phyloP scores from a whole-genome alignment of 2,113 vertebrate species.

The Ophiodon elongatus region DNA sequence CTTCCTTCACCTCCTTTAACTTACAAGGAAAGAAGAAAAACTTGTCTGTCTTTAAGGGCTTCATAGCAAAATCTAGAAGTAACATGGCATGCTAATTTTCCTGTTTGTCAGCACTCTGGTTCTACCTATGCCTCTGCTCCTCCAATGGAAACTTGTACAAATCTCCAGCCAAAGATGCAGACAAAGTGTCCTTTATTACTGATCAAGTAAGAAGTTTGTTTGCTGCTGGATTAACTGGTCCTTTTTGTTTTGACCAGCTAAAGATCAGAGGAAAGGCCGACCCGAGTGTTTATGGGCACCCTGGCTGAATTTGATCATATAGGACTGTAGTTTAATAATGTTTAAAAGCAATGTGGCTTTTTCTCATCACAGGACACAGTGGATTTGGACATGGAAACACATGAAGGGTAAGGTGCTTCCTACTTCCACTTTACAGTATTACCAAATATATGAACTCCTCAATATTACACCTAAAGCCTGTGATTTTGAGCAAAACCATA shows the following conservation, averaged over 20 bases:
- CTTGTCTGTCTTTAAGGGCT: background rate
- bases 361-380: conserved; percentile 45
- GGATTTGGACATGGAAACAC: conserved; percentile 56
- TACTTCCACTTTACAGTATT: background rate
- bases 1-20: background rate
- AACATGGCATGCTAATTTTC: background rate
- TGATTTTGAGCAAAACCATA: background rate
- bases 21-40: background rate
- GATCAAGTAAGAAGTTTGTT: conserved; percentile 72
- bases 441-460: background rate
- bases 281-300: background rate
- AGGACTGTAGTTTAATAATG: background rate
- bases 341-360: background rate
- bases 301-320: background rate
- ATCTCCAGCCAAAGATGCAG: conserved; percentile 72
- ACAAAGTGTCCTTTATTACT: conserved; percentile 78
- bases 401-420: conserved; percentile 48
- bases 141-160: conserved; percentile 60
- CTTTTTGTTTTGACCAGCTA: background rate
- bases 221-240: background rate
- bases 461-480: background rate
- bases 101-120: background rate
- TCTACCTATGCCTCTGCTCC: background rate
- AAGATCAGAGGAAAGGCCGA: background rate
- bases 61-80: background rate